Evolutionary conservation across 2,888 invertebrate genomes (phyloP).

Genomic region (Eucera pruinosa): DNA sequence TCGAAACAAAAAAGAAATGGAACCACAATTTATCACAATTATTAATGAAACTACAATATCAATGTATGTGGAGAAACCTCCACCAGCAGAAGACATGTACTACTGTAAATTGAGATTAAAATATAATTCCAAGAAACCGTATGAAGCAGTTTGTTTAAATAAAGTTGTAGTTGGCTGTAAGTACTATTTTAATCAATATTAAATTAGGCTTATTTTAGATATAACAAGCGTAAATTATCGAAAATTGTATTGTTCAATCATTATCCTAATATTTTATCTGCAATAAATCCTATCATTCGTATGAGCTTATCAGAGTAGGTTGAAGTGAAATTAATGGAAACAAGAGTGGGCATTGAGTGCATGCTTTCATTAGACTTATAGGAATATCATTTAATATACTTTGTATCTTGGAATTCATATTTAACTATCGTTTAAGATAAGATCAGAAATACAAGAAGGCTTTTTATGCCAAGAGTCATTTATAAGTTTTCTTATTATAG

Average conservation of each 20-base stretch:
- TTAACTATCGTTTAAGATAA: slow-evolving; percentile 56
- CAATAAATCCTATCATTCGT: slow-evolving; percentile 38
- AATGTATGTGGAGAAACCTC: slow-evolving; percentile 86
- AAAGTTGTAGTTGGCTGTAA: slow-evolving; percentile 86
- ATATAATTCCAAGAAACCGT: slow-evolving; percentile 75
- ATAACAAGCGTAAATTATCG: background rate
- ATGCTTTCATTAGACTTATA: slow-evolving; percentile 55
- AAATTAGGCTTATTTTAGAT: background rate
- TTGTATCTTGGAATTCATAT: slow-evolving; percentile 59
- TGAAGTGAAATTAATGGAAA: slow-evolving; percentile 64
- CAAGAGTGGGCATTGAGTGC: slow-evolving; percentile 61
- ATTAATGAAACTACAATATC: slow-evolving; percentile 88
- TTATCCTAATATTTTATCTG: slow-evolving; percentile 14
- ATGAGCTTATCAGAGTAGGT: slow-evolving; percentile 69
- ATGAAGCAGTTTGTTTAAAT: slow-evolving; percentile 85
- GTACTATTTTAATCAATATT: slow-evolving; percentile 73
- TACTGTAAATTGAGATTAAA: slow-evolving; percentile 85
- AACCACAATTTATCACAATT: slow-evolving; percentile 84
- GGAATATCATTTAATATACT: no score
- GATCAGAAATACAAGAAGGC: slow-evolving; percentile 31
- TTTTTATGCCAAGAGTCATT: slow-evolving; percentile 39
- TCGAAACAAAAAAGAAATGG: slow-evolving; percentile 81
- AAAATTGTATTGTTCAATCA: slow-evolving; percentile 4
- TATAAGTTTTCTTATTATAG: slow-evolving; percentile 11
- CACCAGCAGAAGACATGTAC: slow-evolving; percentile 85